Conservation (phyloP, 2,797 vertebrate genomes). For the Vireo griseus region DNA sequence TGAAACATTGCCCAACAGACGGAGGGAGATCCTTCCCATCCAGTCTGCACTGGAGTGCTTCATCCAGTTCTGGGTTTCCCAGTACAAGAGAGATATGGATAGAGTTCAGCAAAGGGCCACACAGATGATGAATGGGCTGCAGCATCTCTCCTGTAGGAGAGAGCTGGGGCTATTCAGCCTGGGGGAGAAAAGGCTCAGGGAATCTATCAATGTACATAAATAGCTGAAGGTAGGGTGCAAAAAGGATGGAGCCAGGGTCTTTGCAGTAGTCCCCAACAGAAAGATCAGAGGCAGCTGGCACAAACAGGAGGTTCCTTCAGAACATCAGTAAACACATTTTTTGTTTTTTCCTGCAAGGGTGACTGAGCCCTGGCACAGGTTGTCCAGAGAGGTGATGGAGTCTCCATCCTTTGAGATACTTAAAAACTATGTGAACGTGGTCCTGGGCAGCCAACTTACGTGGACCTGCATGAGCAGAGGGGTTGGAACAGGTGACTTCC, state of each 20-base stretch:
- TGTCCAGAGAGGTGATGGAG: background rate
- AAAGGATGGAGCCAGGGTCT: background rate
- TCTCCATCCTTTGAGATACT: background rate
- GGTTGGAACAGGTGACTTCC: background rate
- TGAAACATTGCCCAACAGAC: background rate
- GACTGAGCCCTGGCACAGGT: background rate
- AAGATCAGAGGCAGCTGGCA: background rate
- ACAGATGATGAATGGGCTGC: background rate
- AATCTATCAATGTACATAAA: background rate
- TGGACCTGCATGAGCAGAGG: background rate
- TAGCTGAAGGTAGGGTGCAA: background rate
- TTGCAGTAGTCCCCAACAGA: background rate
- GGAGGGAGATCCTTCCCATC: background rate
- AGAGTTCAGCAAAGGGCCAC: background rate
- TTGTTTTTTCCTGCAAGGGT: background rate
- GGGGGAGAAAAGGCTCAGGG: background rate
- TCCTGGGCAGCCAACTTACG: background rate
- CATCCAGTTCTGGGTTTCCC: background rate
- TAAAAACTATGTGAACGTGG: rapidly evolving
- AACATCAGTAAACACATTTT: background rate
- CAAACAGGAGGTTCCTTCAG: background rate
- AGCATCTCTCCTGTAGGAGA: background rate
- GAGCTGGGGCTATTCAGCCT: background rate
- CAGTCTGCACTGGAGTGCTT: background rate
- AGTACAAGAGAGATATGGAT: background rate